Conservation (phyloP, 92 coral and sea anemone species). For the Galaxea fascicularis region DNA sequence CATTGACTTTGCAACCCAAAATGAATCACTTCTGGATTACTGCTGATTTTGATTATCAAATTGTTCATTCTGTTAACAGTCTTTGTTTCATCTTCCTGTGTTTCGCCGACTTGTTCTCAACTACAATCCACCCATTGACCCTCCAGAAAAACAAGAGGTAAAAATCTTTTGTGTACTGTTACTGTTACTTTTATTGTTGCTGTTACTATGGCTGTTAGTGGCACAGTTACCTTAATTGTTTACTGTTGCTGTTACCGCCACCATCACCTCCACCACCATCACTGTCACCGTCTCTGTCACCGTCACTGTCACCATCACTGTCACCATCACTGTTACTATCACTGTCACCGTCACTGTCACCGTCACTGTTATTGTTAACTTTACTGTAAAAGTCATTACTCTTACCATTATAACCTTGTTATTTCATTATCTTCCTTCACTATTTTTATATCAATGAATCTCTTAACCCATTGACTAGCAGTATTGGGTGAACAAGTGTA, state of each 20-base stretch:
- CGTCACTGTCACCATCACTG: no score
- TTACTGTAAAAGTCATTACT: no score
- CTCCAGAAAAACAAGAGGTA: conserved; percentile 63
- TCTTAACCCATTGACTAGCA: no score
- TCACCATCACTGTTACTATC: neutral
- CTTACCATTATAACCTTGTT: no score
- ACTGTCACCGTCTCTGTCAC: no score
- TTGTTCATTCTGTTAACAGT: conserved; percentile 54
- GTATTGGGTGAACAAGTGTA: no score
- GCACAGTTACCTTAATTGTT: neutral
- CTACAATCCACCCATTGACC: conserved; percentile 56
- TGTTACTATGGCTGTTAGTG: no score
- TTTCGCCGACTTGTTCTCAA: conserved; percentile 80
- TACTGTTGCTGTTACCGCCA: no score
- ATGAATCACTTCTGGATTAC: neutral
- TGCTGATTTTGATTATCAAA: neutral
- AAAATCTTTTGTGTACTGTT: neutral
- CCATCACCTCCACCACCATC: no score
- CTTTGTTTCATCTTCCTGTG: conserved; percentile 90
- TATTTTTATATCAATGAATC: no score
- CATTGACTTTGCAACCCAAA: neutral
- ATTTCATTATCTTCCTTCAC: no score
- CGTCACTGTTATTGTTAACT: neutral
- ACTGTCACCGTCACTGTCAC: neutral
- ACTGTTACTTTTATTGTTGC: neutral